Base-by-base conservation (phyloP, 2,113 vertebrate species). In the Chionis minor region DNA sequence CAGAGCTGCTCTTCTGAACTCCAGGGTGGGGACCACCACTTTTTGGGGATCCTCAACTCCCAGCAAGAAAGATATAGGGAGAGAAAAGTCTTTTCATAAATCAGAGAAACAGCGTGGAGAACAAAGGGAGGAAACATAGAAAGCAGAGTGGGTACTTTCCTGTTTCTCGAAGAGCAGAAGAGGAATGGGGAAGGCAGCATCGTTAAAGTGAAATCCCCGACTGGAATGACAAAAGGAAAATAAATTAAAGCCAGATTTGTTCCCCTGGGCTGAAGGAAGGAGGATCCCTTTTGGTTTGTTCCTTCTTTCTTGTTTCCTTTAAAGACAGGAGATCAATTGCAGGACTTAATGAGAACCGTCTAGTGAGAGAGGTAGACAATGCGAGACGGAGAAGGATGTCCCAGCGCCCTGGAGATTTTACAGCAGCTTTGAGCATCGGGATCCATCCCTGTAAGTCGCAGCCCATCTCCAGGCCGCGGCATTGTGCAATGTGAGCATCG, bases 201-300 rank as follows among this genome's bases (percentile, higher is more conserved):
- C 22, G 40, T 94, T 90, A 59, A 86, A 94, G 94, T 17, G 86
- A 95, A 97, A 94, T 95, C 89, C 86, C 79, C 4, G 6, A 93
- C 94, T 67, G 66, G 82, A 94, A 87, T 8, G 87, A 95, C 85
- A 90, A 95, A 96, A 94, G 92, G 72, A 9, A 35, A 49, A 95
- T 82, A 96, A 97, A 96, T 97, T 91, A 92, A 97, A 97, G 70
- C 85, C 96, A 97, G 79, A 91, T 42, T 92, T 17, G 28, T 91
- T 88, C 96, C 96, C 87, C 91, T 94, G 87, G 91, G 94, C 94
- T 32, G 89, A 24, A 82, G 91, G 80, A 92, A 91, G 95, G 95
- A 97, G 91, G 89, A 85, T 94, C 96, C 96, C 79, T 35, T 80
- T 85, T 86, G 89, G 85, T 63, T 95, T 88, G 72, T 93, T 88